Base-by-base conservation (phyloP, 1,140 invertebrate genomes). In the Euwallacea fornicatus region DNA sequence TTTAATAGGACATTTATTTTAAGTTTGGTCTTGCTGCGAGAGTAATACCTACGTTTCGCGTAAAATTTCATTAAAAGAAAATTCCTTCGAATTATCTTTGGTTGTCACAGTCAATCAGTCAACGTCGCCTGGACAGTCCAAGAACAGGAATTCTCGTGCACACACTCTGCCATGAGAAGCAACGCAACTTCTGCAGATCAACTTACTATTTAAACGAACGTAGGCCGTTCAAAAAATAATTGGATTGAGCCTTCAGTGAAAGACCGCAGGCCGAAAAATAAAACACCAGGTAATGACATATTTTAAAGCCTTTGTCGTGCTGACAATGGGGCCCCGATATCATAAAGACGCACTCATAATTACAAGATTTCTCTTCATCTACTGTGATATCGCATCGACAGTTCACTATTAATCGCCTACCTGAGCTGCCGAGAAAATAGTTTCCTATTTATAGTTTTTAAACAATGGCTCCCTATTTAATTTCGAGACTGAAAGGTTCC, bases 1-100 rank as follows among this genome's bases (percentile, higher is more conserved):
- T 69, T 69, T 69, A 69, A 69, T 69, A 62, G 67, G 67, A 62
- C 67, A 69, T 69, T 69, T 69, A 69, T 69, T 69, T 50, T 62
- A 69, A 69, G 59, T 69, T 69, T 69, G 58, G 47, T 55, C 67
- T 59, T 59, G 67, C 67, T 69, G 67, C 10, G 67, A 69, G 42
- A 69, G 59, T 62, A 69, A 69, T 69, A 62, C 21, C 21, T 33
- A 33, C 55, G 16, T 46, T 50, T 61, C 46, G 58, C 67, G 55
- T 62, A 69, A 42, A 55, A 46, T 61, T 69, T 43, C 60, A 54
- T 61, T 69, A 59, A 61, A 69, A 62, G 62, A 61, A 69, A 69
- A 67, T 62, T 33, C 21, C 43, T 41, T 62, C 47, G 66, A 68
- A 59, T 66, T 66, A 66, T 66, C 21, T 33, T 41, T 16, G 58